Percentiles rank a stretch among this genome's conserved stretches.
Evolutionary conservation across 2,113 vertebrate species (phyloP).

Genomic region (Leucoraja erinaceus): DNA sequence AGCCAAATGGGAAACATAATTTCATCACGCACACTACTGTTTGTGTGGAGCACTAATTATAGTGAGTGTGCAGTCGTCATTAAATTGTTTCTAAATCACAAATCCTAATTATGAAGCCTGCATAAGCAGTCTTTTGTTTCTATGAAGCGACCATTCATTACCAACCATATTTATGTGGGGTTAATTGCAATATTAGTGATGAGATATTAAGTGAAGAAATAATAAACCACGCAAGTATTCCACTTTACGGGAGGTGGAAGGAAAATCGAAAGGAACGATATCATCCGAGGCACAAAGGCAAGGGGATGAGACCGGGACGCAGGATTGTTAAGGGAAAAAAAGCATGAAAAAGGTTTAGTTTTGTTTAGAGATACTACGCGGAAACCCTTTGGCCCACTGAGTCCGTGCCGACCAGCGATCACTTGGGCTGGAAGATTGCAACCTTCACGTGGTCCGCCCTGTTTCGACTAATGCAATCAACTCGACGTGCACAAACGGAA

Average conservation of each 20-base stretch:
- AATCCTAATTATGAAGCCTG: background rate
- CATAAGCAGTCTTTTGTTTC: background rate
- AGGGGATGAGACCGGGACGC: background rate
- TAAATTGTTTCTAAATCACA: background rate
- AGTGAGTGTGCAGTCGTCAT: background rate
- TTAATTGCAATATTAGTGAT: background rate
- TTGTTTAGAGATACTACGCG: no score
- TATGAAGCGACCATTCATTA: background rate
- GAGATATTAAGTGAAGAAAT: background rate
- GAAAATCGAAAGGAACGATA: background rate
- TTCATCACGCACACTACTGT: background rate
- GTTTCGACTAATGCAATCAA: no score
- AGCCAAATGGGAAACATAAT: background rate
- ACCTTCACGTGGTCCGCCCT: no score
- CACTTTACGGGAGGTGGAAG: background rate
- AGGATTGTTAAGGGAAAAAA: background rate
- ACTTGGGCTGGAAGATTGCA: no score
- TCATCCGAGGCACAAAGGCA: background rate
- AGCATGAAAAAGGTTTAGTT: no score
- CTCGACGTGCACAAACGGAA: no score
- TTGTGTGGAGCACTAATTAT: conserved; percentile 1
- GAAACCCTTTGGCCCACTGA: no score
- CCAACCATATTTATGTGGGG: background rate
- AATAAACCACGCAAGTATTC: background rate
- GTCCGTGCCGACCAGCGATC: no score